Base-by-base conservation (phyloP, 1,140 invertebrate species). In the Papilio polyxenes region DNA sequence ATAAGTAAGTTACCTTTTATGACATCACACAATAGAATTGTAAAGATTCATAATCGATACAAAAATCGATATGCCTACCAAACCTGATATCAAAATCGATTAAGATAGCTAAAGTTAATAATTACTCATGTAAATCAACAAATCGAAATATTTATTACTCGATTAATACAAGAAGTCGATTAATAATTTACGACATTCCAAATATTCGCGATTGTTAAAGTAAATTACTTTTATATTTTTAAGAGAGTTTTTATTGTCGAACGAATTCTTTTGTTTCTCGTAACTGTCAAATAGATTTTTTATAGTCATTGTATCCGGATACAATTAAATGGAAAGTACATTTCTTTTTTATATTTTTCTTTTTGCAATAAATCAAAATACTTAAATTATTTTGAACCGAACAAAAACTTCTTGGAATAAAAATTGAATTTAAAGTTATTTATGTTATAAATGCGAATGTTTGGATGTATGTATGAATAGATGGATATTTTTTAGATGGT, bases 201-300 rank as follows among this genome's bases (percentile, higher is more conserved):
- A 69, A 69, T 69, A 11, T 15, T 69, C 37, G 31, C 23, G 10
- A 37, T 69, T 69, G 62, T 69, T 37, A 31, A 13, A 31, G 11
- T 31, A 69, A 69, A 31, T 69, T 37, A 31, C 23, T 69, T 69
- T 69, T 69, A 69, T 69, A 69, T 69, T 69, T 31, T 31, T 15
- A 69, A 31, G 56, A 7, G n/a, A 3, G 62, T n/a, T 69, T 69
- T 69, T 69, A 69, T 69, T 31, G 62, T 15, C 62, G 10, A 13
- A 31, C 11, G 3, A 31, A 62, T 69, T 69, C 0, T 13, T 31
- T 69, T 69, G 62, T 69, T 69, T 69, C 13, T 69, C 62, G 31
- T 31, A 31, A 31, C 23, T 31, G 62, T 31, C 7, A 69, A 37
- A 62, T 23, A 23, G 9, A 37, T 69, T 69, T 37, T 69, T 65